Conservation (phyloP, 2,113 vertebrate species). For the Herpailurus yagouaroundi region DNA sequence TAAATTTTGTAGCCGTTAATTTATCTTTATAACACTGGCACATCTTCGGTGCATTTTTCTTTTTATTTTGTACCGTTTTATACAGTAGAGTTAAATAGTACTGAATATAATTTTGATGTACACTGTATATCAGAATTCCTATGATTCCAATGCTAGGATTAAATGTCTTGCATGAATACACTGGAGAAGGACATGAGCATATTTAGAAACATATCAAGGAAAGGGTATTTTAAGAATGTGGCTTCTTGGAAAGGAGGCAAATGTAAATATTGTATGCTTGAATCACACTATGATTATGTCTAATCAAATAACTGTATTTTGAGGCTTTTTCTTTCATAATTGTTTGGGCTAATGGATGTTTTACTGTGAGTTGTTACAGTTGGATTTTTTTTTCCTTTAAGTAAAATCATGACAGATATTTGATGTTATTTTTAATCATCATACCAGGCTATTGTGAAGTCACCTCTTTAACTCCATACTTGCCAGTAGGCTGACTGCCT, state of each 20-base stretch:
- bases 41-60: constrained; percentile 76
- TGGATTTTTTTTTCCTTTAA: constrained; percentile 54
- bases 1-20: constrained; percentile 86
- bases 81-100: constrained; percentile 67
- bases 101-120: constrained; percentile 78
- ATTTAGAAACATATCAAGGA: constrained; percentile 79
- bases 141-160: constrained; percentile 65
- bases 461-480: constrained; percentile 76
- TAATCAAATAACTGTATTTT: constrained; percentile 81
- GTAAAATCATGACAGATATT: constrained; percentile 75
- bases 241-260: constrained; percentile 76
- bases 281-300: constrained; percentile 80
- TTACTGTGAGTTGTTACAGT: constrained; percentile 76
- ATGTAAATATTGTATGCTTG: constrained; percentile 74
- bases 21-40: constrained; percentile 82
- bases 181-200: constrained; percentile 69
- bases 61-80: constrained; percentile 79
- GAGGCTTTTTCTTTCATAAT: constrained; percentile 75
- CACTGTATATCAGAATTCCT: constrained; percentile 74
- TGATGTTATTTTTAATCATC: constrained; percentile 75
- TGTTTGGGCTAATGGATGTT: constrained; percentile 79
- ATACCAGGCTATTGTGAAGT: constrained; percentile 63
- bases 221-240: constrained; percentile 78
- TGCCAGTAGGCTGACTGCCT: constrained; percentile 57
- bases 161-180: constrained; percentile 69